Evolutionary conservation across 2,888 invertebrate genomes (phyloP), one percentile per base, ranked within the genome.

Genomic region (Trichogramma evanescens): DNA sequence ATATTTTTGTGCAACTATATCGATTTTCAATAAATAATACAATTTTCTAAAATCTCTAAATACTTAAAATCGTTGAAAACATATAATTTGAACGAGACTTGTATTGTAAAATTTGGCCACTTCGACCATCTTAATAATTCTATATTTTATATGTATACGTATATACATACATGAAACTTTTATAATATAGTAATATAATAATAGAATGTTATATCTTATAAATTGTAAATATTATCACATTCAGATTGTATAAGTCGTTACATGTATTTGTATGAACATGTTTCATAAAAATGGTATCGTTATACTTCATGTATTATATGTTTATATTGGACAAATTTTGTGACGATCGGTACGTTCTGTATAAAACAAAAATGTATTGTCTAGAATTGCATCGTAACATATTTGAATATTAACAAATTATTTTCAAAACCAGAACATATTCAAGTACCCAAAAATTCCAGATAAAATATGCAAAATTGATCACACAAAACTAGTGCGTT

Each of bases 241-340:
- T 77, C 73, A 77, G 77, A 77, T 77, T 77, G 76, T 76, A 76
- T 77, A 74, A 77, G 76, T 74, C 71, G 74, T 74, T 75, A 74
- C 71, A 73, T 67, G 67, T 68, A 67, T 67, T 66, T 63, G 66
- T 62, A 65, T 58, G 64, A 62, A 67, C 63, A 64, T 69, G 62
- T 66, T 65, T 67, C 65, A 65, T 69, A 62, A 65, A 71, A 66
- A 64, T 53, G 50, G 44, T 59, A 54, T 54, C 50, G 42, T 49
- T 41, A 45, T 57, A 43, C 48, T 26, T 26, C 26, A 26, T 26
- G 26, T 26, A 26, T 26, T 26, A 26, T 26, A 26, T 26, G 26
- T 26, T 2, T 26, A 26, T 26, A 26, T 26, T 26, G 26, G 26
- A 26, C 26, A 26, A 26, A 26, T 26, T 26, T 26, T 26, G 26